These are phyloP conservation scores for Nixonia krombeini DNA, from an alignment of 1,140 invertebrate genomes.

Conservation along the genomic window DNA sequence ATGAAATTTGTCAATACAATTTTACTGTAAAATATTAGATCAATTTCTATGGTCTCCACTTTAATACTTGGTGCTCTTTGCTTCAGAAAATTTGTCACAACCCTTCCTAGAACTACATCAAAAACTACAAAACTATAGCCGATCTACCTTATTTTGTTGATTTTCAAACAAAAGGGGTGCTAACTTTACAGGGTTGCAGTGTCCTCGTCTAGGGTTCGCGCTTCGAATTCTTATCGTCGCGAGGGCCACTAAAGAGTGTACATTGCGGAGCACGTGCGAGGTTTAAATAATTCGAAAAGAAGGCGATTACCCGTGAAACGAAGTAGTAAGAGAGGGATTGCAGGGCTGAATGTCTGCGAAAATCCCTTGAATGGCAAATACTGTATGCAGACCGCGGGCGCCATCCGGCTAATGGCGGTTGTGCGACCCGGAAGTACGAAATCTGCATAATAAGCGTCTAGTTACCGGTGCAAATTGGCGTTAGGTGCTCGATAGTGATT, in stretches of 20 bases:
- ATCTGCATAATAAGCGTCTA: constrained; percentile 41
- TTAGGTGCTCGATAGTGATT: constrained; percentile 25
- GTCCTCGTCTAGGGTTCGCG: too few relatives aligned
- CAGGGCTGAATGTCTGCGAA: constrained; percentile 16
- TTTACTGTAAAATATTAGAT: too few relatives aligned
- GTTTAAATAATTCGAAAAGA: constrained; percentile 2
- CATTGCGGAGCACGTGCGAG: not conserved
- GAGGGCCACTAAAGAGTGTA: not conserved
- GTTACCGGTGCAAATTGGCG: constrained; percentile 35
- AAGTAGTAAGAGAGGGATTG: constrained; percentile 21
- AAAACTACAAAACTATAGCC: too few relatives aligned
- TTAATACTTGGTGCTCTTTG: too few relatives aligned
- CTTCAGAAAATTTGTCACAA: too few relatives aligned
- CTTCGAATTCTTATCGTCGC: not conserved
- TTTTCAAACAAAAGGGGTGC: too few relatives aligned
- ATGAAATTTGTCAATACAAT: too few relatives aligned
- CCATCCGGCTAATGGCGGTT: constrained; percentile 22
- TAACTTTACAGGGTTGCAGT: too few relatives aligned
- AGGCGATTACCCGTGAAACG: constrained; percentile 5
- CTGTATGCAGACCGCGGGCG: constrained; percentile 15
- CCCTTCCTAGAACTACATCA: too few relatives aligned
- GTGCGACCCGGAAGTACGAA: constrained; percentile 24
- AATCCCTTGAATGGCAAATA: constrained; percentile 25
- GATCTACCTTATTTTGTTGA: too few relatives aligned
- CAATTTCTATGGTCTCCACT: too few relatives aligned